phyloP scores from a whole-genome alignment of 2,888 invertebrate species.

The Himalopsyche tibetana region DNA sequence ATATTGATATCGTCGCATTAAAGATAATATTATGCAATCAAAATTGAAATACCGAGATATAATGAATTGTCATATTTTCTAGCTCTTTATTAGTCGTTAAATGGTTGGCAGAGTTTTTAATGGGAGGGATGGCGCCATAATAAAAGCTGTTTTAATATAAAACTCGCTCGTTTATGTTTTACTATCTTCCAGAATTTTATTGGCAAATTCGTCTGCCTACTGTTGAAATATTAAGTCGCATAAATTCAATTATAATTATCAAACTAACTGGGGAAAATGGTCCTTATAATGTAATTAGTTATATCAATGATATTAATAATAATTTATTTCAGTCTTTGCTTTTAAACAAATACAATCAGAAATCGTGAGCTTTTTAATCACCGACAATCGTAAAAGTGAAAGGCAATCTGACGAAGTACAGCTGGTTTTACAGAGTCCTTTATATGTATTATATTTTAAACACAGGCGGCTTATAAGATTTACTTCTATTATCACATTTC shows the following conservation, averaged over 20 bases:
- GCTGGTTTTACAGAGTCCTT: constrained; percentile 10
- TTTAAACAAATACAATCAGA: background rate
- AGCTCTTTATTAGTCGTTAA: background rate
- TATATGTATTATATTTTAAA: background rate
- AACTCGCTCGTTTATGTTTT: background rate
- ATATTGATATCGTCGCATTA: too few species aligned
- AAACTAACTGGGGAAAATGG: too few species aligned
- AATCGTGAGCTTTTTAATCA: constrained; percentile 24
- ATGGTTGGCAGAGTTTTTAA: background rate
- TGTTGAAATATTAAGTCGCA: background rate
- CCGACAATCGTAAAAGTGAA: constrained; percentile 12
- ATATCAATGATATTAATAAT: background rate
- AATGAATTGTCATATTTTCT: background rate
- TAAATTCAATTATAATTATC: too few species aligned
- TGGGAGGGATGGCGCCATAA: background rate
- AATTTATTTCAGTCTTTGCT: background rate
- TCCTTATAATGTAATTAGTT: too few species aligned
- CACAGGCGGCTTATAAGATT: background rate
- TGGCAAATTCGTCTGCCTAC: background rate
- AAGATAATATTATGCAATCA: too few species aligned
- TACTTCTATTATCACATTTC: background rate
- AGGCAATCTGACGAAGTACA: background rate
- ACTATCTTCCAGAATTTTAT: background rate
- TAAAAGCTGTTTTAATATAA: background rate
- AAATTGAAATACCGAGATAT: background rate